These are phyloP conservation scores for Rhodinocichla rosea DNA, from an alignment of 2,113 vertebrate genomes.

Conservation along the genomic window DNA sequence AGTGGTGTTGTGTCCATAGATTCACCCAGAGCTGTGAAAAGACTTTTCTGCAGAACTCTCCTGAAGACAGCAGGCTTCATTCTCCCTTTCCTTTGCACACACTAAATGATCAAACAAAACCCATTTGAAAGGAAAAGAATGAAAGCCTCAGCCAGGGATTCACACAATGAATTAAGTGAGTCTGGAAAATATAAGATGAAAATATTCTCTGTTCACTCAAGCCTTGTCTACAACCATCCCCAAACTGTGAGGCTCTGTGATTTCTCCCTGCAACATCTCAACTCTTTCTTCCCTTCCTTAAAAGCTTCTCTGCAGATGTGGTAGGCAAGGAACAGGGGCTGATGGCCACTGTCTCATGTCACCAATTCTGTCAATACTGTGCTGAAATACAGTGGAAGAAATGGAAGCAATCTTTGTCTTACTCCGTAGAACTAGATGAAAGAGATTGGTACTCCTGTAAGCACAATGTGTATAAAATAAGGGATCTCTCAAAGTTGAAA, in stretches of 20 bases:
- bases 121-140: not conserved
- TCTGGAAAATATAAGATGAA: not conserved
- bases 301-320: not conserved
- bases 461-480: not conserved
- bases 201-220: not conserved
- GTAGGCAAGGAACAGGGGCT: not conserved
- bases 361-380: not conserved
- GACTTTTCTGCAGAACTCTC: not conserved
- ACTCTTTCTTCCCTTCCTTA: not conserved
- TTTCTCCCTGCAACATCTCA: not conserved
- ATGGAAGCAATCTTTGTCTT: not conserved
- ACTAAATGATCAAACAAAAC: not conserved
- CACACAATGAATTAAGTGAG: not conserved
- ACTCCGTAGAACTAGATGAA: not conserved
- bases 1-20: not conserved
- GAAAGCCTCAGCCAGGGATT: not conserved
- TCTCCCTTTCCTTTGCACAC: not conserved
- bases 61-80: not conserved
- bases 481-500: not conserved
- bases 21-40: not conserved
- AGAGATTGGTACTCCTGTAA: not conserved
- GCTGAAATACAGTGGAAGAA: not conserved
- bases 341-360: not conserved
- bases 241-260: not conserved
- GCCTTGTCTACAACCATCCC: not conserved